Conservation (phyloP, 2,888 invertebrate species). For the Aspidiotus rigidus region DNA sequence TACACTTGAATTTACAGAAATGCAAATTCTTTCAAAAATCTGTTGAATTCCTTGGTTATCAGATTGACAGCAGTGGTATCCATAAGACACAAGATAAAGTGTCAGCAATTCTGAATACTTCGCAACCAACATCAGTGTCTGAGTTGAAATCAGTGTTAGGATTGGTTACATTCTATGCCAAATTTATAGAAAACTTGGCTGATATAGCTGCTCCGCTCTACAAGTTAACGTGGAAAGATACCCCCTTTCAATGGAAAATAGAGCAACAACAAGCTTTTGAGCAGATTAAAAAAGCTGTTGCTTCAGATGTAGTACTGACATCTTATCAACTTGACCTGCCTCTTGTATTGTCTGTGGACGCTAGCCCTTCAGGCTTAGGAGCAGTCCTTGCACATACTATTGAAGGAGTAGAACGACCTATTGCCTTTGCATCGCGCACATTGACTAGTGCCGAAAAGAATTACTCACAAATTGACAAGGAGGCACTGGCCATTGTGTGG, state of each 20-base stretch:
- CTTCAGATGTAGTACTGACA: not conserved
- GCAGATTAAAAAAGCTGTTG: not conserved
- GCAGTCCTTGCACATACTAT: not conserved
- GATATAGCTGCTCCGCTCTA: too few relatives aligned
- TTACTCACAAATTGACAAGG: slow-evolving; percentile 16
- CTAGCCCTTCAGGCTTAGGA: not conserved
- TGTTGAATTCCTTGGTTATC: slow-evolving; percentile 19
- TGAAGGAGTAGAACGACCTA: not conserved
- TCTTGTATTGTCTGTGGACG: not conserved
- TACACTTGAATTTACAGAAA: slow-evolving; percentile 13
- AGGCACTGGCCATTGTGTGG: slow-evolving; percentile 12
- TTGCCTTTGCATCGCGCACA: slow-evolving; percentile 7
- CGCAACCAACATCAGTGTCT: not conserved
- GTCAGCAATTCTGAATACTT: not conserved
- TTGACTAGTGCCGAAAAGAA: slow-evolving; percentile 1
- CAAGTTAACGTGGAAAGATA: too few relatives aligned
- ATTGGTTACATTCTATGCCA: slow-evolving; percentile 16
- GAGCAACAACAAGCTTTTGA: too few relatives aligned
- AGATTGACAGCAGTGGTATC: slow-evolving; percentile 10
- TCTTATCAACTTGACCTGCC: not conserved
- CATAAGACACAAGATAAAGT: slow-evolving; percentile 14
- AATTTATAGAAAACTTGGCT: not conserved
- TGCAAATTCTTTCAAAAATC: slow-evolving; percentile 6
- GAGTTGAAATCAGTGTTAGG: slow-evolving; percentile 20
- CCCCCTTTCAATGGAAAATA: too few relatives aligned